Evolutionary conservation across 2,888 invertebrate genomes (phyloP).

Genomic region (Acanthosoma haemorrhoidale): DNA sequence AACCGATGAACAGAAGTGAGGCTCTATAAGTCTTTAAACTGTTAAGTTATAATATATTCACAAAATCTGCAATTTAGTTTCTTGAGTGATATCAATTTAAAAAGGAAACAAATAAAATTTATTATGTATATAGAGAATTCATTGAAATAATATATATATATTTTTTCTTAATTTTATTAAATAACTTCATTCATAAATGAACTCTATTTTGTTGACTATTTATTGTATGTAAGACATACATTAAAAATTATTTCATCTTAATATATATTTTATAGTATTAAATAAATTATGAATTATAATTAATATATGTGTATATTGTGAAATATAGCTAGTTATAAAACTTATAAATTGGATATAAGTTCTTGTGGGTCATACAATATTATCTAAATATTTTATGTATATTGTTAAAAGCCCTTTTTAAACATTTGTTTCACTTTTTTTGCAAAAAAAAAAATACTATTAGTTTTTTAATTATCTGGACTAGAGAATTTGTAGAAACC

Average conservation of each 20-base stretch:
- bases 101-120: neutral
- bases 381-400: neutral
- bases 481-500: slow-evolving; percentile 17
- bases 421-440: neutral
- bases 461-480: neutral
- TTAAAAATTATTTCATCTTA: neutral
- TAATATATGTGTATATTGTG: slow-evolving; percentile 9
- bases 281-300: neutral
- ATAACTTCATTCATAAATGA: neutral
- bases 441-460: neutral
- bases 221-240: neutral
- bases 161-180: neutral
- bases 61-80: slow-evolving; percentile 14
- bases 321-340: slow-evolving; percentile 12
- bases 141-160: slow-evolving; percentile 2
- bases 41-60: slow-evolving; percentile 1
- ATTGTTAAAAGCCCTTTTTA: neutral
- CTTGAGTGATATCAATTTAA: neutral
- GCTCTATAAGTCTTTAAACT: slow-evolving; percentile 21
- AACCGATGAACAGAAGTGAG: slow-evolving; percentile 30
- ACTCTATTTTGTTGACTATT: neutral
- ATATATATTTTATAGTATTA: neutral
- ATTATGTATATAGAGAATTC: slow-evolving; percentile 5
- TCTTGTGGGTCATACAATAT: neutral
- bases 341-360: neutral